Percentiles rank a stretch among this genome's conserved stretches.
Evolutionary conservation across 1,140 invertebrate species (phyloP).

Genomic region (Euura saliciscinereae): DNA sequence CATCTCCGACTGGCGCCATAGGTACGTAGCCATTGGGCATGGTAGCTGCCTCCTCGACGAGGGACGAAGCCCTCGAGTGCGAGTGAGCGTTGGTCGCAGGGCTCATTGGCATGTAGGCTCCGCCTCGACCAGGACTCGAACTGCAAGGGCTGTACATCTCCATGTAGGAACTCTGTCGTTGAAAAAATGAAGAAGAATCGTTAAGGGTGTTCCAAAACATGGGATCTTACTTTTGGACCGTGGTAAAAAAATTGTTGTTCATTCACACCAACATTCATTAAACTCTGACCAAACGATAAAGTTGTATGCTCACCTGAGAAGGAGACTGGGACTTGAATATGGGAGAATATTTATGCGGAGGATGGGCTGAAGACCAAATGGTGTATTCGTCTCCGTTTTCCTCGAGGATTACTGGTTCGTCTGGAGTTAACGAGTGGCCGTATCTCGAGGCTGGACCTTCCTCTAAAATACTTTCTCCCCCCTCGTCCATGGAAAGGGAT

Average conservation of each 20-base stretch:
- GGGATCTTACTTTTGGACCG: too few species aligned
- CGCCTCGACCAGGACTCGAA: constrained; percentile 52
- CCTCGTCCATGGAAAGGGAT: constrained; percentile 72
- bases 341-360: constrained; percentile 57
- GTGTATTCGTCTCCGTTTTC: constrained; percentile 66
- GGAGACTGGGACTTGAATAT: constrained; percentile 61
- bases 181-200: constrained; percentile 1
- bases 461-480: constrained; percentile 54
- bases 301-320: constrained; percentile 52
- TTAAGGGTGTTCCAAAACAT: neutral
- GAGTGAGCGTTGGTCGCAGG: constrained; percentile 50
- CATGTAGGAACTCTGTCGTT: constrained; percentile 60
- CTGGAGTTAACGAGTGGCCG: constrained; percentile 66
- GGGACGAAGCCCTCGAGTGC: constrained; percentile 51
- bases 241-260: too few species aligned
- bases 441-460: constrained; percentile 52
- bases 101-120: constrained; percentile 66
- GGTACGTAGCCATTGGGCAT: constrained; percentile 67
- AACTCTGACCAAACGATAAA: neutral
- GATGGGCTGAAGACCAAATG: constrained; percentile 52
- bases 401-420: constrained; percentile 70
- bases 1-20: constrained; percentile 65
- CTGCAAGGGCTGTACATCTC: constrained; percentile 64
- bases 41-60: constrained; percentile 44
- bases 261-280: too few species aligned